Conservation (phyloP, 2,888 invertebrate species). For the Microctonus brassicae region DNA sequence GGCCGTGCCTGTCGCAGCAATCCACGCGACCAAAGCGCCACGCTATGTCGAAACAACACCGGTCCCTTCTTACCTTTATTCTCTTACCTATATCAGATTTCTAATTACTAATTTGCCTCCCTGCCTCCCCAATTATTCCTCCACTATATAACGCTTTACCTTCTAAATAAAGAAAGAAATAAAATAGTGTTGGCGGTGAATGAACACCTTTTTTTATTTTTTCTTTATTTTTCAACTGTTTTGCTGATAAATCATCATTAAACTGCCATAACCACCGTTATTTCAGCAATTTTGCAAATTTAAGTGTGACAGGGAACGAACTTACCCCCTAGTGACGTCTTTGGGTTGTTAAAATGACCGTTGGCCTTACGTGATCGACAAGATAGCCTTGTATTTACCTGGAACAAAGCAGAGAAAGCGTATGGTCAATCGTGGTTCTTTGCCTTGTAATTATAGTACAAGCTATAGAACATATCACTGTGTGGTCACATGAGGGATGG, state of each 20-base stretch:
- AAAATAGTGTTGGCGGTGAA: slow-evolving; percentile 7
- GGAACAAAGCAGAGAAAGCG: slow-evolving; percentile 44
- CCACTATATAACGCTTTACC: neutral
- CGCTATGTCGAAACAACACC: slow-evolving; percentile 67
- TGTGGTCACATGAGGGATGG: neutral
- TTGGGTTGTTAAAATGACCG: neutral
- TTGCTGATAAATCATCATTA: slow-evolving; percentile 15
- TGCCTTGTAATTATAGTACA: slow-evolving; percentile 1
- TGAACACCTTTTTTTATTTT: slow-evolving; percentile 23
- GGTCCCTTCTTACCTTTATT: slow-evolving; percentile 56
- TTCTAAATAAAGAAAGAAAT: too few relatives aligned
- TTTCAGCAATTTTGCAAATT: slow-evolving; percentile 4
- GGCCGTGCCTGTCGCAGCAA: slow-evolving; percentile 69
- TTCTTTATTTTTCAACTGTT: neutral
- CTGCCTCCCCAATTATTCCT: slow-evolving; percentile 14
- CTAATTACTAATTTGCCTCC: slow-evolving; percentile 68
- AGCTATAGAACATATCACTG: slow-evolving; percentile 1
- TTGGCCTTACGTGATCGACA: slow-evolving; percentile 32
- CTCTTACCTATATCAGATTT: slow-evolving; percentile 64
- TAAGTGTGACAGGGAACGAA: neutral
- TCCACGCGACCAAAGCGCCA: slow-evolving; percentile 66
- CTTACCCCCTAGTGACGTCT: slow-evolving; percentile 38
- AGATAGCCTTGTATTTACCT: slow-evolving; percentile 54
- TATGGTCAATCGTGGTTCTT: neutral
- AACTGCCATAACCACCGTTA: neutral